Percentiles rank a stretch among this genome's conserved stretches.
These are phyloP conservation scores for Brachynemurus nebulosus DNA, from an alignment of 2,888 invertebrate genomes.

Conservation along the genomic window DNA sequence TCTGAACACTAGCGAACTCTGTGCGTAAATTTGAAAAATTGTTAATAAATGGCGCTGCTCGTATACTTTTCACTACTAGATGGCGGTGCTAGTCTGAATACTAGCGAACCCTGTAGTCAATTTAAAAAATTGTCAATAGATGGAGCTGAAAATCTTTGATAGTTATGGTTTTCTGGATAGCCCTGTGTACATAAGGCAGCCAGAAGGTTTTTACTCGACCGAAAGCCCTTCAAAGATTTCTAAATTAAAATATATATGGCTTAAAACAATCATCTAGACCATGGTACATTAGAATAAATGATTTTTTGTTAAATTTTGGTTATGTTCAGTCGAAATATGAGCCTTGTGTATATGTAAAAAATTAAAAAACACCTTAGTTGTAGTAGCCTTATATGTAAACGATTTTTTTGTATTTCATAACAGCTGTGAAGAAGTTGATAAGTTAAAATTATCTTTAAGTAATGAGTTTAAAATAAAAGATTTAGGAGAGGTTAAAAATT, in stretches of 20 bases:
- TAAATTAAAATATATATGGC: constrained; percentile 11
- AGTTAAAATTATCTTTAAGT: constrained; percentile 6
- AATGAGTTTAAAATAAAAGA: constrained; percentile 17
- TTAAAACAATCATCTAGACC: constrained; percentile 10
- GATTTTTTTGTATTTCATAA: constrained; percentile 15
- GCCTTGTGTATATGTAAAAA: constrained; percentile 11
- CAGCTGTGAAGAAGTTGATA: constrained; percentile 2
- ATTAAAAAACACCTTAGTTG: constrained; percentile 1
- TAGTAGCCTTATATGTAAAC: constrained; percentile 14
- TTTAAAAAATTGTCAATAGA: too few relatives aligned
- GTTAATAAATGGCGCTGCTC: too few relatives aligned
- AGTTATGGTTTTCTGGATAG: too few relatives aligned
- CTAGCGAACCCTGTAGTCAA: too few relatives aligned
- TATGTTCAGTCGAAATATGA: neutral
- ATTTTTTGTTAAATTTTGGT: neutral
- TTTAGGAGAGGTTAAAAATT: constrained; percentile 15
- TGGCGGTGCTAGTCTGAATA: too few relatives aligned
- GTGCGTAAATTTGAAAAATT: too few relatives aligned
- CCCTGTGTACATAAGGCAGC: neutral
- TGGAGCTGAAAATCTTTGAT: too few relatives aligned
- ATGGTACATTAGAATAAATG: constrained; percentile 8
- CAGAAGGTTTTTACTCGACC: constrained; percentile 6
- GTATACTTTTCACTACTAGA: too few relatives aligned
- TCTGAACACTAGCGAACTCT: too few relatives aligned
- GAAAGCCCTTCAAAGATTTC: too few relatives aligned